Conservation (phyloP, 2,113 vertebrate species). For the Emydocephalus ijimae region DNA sequence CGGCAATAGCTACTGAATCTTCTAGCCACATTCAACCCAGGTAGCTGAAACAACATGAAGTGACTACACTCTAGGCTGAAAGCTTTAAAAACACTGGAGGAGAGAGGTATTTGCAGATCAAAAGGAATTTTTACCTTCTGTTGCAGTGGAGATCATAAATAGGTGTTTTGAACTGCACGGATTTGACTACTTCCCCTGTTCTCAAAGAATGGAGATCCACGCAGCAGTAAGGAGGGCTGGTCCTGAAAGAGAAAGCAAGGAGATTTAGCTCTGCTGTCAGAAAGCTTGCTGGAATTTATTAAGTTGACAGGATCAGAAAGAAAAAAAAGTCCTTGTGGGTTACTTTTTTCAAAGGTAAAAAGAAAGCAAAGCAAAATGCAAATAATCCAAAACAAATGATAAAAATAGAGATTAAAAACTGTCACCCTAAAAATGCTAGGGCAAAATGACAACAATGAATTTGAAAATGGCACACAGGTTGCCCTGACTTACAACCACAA, state of each 20-base stretch:
- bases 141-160: conserved; percentile 97
- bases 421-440: background rate
- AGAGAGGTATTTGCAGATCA: background rate
- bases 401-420: background rate
- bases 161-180: conserved; percentile 97
- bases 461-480: background rate
- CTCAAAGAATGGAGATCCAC: conserved; percentile 92
- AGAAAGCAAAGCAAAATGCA: background rate
- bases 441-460: background rate
- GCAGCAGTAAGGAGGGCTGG: conserved; percentile 92
- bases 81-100: background rate
- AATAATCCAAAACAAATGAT: background rate
- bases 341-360: background rate
- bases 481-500: no score
- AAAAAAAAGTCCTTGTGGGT: no score
- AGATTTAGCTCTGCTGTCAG: background rate
- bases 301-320: background rate
- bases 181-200: conserved; percentile 96
- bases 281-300: background rate
- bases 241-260: conserved; percentile 68
- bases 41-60: background rate
- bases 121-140: conserved; percentile 76
- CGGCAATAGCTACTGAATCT: background rate
- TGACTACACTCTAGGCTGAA: no score
- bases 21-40: background rate